These are phyloP conservation scores for Chironomus striatipennis DNA, from an alignment of 1,140 invertebrate genomes.

Conservation along the genomic window DNA sequence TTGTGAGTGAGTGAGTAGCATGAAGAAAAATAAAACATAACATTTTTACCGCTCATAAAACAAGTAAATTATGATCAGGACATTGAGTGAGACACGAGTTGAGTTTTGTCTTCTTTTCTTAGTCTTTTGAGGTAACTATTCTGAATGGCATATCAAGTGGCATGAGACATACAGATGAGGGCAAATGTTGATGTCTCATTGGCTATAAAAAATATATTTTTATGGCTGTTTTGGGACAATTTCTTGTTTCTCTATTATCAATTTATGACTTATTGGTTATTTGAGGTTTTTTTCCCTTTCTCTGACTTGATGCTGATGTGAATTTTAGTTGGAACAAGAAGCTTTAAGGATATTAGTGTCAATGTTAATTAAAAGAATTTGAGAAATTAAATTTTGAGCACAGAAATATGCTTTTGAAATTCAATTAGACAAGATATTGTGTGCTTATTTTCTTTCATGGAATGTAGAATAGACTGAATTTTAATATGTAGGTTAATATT, in stretches of 20 bases:
- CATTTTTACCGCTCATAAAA: constrained; percentile 15
- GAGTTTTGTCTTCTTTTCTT: background rate
- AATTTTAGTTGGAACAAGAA: no score
- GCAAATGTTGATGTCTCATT: constrained; percentile 2
- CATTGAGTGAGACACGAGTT: background rate
- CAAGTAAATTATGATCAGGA: constrained; percentile 17
- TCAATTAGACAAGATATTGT: no score
- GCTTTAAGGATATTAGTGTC: no score
- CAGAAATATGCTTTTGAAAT: no score
- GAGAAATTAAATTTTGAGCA: no score
- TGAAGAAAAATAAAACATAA: background rate
- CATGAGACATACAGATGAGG: background rate
- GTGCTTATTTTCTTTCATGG: no score
- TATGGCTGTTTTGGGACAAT: constrained; percentile 1
- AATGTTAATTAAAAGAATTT: no score
- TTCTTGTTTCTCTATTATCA: constrained; percentile 13
- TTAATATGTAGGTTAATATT: no score
- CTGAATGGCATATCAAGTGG: background rate
- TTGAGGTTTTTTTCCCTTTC: background rate
- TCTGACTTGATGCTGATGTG: no score
- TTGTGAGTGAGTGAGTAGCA: no score
- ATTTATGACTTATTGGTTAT: constrained; percentile 9
- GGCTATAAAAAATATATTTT: background rate
- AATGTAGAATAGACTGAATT: no score
- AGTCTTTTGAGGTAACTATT: background rate